A percentile compares a stretch with the other conserved stretches of the same genome.
Conservation (phyloP, 2,113 vertebrate genomes). For the Scomber japonicus region DNA sequence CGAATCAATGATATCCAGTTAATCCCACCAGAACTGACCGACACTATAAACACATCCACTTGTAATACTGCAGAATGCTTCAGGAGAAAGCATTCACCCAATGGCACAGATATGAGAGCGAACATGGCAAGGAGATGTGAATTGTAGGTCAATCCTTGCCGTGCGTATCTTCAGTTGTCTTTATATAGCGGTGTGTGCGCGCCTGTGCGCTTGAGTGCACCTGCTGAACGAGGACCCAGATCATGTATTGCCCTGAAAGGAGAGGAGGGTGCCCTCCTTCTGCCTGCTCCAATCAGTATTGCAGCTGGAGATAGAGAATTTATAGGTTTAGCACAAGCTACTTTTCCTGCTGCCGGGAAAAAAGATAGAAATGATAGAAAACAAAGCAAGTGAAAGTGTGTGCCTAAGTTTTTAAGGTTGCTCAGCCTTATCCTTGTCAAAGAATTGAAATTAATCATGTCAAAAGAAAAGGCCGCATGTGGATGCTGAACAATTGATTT, state of each 20-base stretch:
- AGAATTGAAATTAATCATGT: conserved; percentile 9
- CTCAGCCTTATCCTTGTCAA: neutral
- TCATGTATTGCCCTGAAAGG: conserved; percentile 10
- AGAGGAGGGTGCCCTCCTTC: conserved; percentile 65
- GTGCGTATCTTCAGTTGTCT: conserved; percentile 3
- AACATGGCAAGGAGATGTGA: neutral
- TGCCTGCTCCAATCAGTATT: conserved; percentile 65
- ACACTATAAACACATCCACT: conserved; percentile 32
- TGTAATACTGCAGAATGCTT: neutral
- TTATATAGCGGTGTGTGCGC: neutral
- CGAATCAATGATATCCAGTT: neutral
- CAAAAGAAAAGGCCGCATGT: conserved; percentile 1
- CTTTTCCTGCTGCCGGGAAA: too few species aligned
- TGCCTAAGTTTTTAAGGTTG: neutral
- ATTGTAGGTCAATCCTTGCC: conserved; percentile 33
- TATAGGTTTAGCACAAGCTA: neutral
- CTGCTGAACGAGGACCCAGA: conserved; percentile 43
- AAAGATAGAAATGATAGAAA: neutral
- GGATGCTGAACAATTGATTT: conserved; percentile 40
- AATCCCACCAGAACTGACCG: conserved; percentile 37
- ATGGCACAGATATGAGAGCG: conserved; percentile 31
- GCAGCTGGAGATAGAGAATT: neutral
- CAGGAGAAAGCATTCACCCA: conserved; percentile 1
- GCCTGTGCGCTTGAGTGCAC: conserved; percentile 21
- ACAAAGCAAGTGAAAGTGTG: neutral